Conservation (phyloP, 1,140 invertebrate genomes). For the Aphis gossypii region DNA sequence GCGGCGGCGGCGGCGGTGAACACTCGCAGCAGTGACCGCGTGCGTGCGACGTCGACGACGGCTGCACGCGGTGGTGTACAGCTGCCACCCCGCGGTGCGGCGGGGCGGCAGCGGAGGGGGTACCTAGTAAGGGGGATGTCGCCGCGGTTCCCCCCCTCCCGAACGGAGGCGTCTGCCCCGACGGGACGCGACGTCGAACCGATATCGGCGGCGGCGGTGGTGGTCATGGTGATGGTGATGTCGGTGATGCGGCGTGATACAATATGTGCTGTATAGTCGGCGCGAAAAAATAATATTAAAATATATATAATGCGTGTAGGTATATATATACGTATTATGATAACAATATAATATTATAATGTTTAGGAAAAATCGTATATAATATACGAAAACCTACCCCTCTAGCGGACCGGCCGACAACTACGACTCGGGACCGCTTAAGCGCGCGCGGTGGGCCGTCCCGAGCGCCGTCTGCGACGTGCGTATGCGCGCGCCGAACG, state of each 20-base stretch:
- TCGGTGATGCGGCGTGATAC: too few species aligned
- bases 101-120: background rate
- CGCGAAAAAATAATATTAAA: background rate
- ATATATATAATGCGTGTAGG: background rate
- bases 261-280: background rate
- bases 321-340: background rate
- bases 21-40: background rate
- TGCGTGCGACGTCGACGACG: slow-evolving; percentile 22
- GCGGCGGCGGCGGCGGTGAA: background rate
- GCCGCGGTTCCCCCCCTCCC: background rate
- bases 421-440: background rate
- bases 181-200: background rate
- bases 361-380: background rate
- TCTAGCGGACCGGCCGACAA: slow-evolving; percentile 56
- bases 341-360: slow-evolving; percentile 10
- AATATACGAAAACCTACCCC: slow-evolving; percentile 37
- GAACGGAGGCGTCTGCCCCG: background rate
- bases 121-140: slow-evolving; percentile 44
- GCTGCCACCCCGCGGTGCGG: background rate
- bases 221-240: too few species aligned
- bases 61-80: background rate
- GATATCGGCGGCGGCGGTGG: background rate
- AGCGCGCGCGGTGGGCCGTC: slow-evolving; percentile 7
- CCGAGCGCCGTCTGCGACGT: background rate
- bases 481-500: slow-evolving; percentile 40